phyloP scores from a whole-genome alignment of 23 tunicate genomes.

The Halocynthia aurantium region DNA sequence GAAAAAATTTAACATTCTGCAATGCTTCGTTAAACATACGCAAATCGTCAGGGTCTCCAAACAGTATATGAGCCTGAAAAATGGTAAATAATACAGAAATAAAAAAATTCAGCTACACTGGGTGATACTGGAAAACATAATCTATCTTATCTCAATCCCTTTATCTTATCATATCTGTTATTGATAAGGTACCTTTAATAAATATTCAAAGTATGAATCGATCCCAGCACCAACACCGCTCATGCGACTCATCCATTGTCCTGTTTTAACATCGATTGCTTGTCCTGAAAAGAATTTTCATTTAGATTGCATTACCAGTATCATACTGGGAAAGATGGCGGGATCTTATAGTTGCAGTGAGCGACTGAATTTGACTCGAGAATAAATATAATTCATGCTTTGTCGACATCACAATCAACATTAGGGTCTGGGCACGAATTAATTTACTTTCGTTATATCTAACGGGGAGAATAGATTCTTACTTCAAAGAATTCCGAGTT shows the following conservation, averaged over 20 bases:
- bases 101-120: background rate
- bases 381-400: too few relatives aligned
- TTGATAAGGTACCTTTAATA: constrained; percentile 43
- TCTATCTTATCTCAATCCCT: background rate
- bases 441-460: too few relatives aligned
- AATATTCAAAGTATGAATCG: constrained; percentile 94
- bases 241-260: constrained; percentile 71
- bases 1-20: constrained; percentile 52
- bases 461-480: too few relatives aligned
- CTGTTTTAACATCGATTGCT: constrained; percentile 73
- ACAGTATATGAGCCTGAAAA: constrained; percentile 66
- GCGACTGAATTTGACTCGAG: too few relatives aligned
- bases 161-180: background rate
- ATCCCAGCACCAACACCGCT: constrained; percentile 95
- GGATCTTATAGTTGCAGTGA: too few relatives aligned
- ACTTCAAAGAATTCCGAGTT: too few relatives aligned
- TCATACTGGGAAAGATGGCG: too few relatives aligned
- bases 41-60: constrained; percentile 60
- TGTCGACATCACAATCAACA: too few relatives aligned
- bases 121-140: background rate
- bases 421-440: too few relatives aligned
- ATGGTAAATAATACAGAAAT: background rate
- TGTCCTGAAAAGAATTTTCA: constrained; percentile 24
- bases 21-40: constrained; percentile 70
- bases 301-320: too few relatives aligned